These are phyloP conservation scores for Tapirus terrestris DNA, from an alignment of 2,113 vertebrate species.

Conservation along the genomic window DNA sequence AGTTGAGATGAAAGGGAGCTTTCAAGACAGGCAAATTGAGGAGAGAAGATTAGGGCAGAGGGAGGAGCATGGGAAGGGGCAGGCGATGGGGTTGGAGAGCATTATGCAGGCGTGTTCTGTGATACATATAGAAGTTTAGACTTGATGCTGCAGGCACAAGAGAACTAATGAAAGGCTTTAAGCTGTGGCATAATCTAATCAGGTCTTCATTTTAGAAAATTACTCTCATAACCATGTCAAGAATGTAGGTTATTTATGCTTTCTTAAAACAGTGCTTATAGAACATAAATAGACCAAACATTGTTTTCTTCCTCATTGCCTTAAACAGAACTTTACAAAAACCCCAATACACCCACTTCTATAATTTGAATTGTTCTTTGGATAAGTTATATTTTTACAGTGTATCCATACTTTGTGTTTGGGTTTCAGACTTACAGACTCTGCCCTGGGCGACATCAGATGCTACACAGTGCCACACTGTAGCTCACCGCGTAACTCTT, in stretches of 20 bases:
- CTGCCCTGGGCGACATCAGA: background rate
- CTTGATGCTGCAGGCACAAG: background rate
- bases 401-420: background rate
- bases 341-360: background rate
- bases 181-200: background rate
- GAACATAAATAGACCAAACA: background rate
- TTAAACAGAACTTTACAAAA: constrained; percentile 1
- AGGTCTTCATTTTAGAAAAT: constrained; percentile 41
- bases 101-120: background rate
- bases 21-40: background rate
- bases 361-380: constrained; percentile 16
- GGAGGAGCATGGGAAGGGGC: background rate
- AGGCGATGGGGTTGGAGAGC: accelerated
- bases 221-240: background rate
- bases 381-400: background rate
- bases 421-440: background rate
- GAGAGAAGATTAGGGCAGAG: background rate
- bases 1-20: background rate
- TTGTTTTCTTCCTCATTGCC: constrained; percentile 2
- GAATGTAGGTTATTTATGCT: background rate
- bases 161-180: background rate
- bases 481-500: accelerated
- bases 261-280: background rate
- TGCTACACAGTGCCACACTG: accelerated
- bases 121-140: background rate